Percentiles rank a stretch among this genome's conserved stretches.
Evolutionary conservation across 2,888 invertebrate species (phyloP).

Genomic region (Drepanosiphum platanoidis): DNA sequence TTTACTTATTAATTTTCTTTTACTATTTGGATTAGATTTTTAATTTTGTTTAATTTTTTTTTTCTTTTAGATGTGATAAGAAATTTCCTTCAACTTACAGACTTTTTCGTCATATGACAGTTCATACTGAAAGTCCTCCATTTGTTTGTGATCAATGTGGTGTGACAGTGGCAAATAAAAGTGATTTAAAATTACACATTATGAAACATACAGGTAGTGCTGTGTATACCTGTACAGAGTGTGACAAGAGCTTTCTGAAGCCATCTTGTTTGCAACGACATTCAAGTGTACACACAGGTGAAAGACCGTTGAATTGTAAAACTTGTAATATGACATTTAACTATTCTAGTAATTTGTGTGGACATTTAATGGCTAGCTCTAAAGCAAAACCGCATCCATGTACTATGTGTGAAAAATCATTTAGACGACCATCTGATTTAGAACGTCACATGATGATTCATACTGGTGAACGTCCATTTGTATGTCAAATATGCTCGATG

Average conservation of each 20-base stretch:
- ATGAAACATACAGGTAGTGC: slow-evolving; percentile 64
- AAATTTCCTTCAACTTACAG: slow-evolving; percentile 62
- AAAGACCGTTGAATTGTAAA: slow-evolving; percentile 63
- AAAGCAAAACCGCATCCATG: slow-evolving; percentile 64
- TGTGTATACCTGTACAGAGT: slow-evolving; percentile 63
- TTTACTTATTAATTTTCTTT: not conserved
- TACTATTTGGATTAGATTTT: not conserved
- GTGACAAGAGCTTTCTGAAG: slow-evolving; percentile 64
- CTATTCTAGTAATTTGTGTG: slow-evolving; percentile 64
- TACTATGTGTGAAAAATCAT: slow-evolving; percentile 64
- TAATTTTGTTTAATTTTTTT: slow-evolving; percentile 7
- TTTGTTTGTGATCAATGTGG: slow-evolving; percentile 63
- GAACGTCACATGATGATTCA: slow-evolving; percentile 65
- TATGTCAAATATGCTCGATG: slow-evolving; percentile 65
- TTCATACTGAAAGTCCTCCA: slow-evolving; percentile 63
- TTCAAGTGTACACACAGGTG: slow-evolving; percentile 64
- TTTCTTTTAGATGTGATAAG: slow-evolving; percentile 59
- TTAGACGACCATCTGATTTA: slow-evolving; percentile 64
- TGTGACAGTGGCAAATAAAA: slow-evolving; percentile 63
- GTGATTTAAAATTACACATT: slow-evolving; percentile 64
- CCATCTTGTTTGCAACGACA: slow-evolving; percentile 64
- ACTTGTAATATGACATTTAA: slow-evolving; percentile 64
- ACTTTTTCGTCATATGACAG: slow-evolving; percentile 62
- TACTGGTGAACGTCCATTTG: slow-evolving; percentile 66
- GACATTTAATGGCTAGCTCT: slow-evolving; percentile 64